phyloP scores from a whole-genome alignment of 2,888 invertebrate genomes.

The Drosophila atripex region DNA sequence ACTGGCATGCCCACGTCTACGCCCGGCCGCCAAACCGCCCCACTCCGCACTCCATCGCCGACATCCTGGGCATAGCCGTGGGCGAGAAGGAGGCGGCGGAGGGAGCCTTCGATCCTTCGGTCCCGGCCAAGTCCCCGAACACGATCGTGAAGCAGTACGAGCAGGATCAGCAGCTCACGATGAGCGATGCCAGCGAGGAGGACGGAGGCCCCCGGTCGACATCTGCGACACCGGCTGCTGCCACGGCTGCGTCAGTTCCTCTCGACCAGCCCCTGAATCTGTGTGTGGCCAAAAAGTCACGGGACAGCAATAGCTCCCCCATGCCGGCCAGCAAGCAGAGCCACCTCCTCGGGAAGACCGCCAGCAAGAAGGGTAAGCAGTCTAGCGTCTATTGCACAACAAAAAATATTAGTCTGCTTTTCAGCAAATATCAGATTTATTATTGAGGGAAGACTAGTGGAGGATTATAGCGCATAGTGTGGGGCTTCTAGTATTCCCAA shows the following conservation, averaged over 20 bases:
- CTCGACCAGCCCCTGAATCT: conserved; percentile 86
- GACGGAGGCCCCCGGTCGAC: conserved; percentile 63
- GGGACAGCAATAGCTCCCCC: conserved; percentile 61
- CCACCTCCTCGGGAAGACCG: conserved; percentile 49
- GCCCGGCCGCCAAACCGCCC: conserved; percentile 91
- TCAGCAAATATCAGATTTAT: neutral
- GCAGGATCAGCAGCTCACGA: conserved; percentile 68
- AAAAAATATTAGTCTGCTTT: neutral
- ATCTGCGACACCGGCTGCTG: conserved; percentile 6
- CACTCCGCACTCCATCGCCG: conserved; percentile 94
- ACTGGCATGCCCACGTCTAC: conserved; percentile 96
- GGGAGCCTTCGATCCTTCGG: conserved; percentile 25
- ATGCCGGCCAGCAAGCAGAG: conserved; percentile 52
- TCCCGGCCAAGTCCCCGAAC: conserved; percentile 81
- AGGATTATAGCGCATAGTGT: neutral
- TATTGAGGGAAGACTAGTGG: neutral
- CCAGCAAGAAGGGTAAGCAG: conserved; percentile 75
- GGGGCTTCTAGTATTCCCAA: no score
- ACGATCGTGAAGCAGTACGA: conserved; percentile 78
- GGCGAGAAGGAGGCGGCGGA: conserved; percentile 50
- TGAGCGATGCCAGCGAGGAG: conserved; percentile 84
- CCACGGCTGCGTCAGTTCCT: conserved; percentile 20
- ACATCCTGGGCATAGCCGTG: conserved; percentile 88
- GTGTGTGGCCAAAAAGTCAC: conserved; percentile 85
- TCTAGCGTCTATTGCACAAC: neutral